A percentile compares a stretch with the other conserved stretches of the same genome.
phyloP scores from a whole-genome alignment of 2,888 invertebrate species.

The Phengaris arion region DNA sequence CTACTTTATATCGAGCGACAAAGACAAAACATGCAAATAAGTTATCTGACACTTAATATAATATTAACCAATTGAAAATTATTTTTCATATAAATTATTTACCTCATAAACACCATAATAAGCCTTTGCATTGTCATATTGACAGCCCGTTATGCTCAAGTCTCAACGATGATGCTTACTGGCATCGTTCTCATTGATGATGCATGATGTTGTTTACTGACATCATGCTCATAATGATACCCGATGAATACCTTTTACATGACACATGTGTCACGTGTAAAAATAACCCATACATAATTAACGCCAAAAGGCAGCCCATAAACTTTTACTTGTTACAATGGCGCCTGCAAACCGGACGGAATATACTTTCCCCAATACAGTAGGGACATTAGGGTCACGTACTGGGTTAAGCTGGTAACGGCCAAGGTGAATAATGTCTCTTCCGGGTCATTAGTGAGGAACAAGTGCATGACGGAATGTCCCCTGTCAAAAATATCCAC shows the following conservation, averaged over 20 bases:
- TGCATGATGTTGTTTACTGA: background rate
- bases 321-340: constrained; percentile 12
- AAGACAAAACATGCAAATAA: no score
- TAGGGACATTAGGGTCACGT: constrained; percentile 7
- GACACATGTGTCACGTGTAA: background rate
- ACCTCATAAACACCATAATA: no score
- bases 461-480: background rate
- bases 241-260: background rate
- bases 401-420: constrained; percentile 2
- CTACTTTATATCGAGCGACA: no score
- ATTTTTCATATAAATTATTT: no score
- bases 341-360: background rate
- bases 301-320: background rate
- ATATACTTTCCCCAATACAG: background rate
- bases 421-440: background rate
- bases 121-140: background rate
- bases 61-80: no score
- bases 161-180: background rate
- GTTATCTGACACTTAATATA: no score
- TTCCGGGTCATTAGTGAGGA: background rate
- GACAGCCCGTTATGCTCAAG: background rate
- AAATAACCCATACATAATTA: background rate
- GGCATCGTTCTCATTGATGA: background rate
- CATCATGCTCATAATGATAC: constrained; percentile 2
- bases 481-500: background rate